Evolutionary conservation across 2,888 invertebrate species (phyloP).

Genomic region (Chymomyza caudatula): DNA sequence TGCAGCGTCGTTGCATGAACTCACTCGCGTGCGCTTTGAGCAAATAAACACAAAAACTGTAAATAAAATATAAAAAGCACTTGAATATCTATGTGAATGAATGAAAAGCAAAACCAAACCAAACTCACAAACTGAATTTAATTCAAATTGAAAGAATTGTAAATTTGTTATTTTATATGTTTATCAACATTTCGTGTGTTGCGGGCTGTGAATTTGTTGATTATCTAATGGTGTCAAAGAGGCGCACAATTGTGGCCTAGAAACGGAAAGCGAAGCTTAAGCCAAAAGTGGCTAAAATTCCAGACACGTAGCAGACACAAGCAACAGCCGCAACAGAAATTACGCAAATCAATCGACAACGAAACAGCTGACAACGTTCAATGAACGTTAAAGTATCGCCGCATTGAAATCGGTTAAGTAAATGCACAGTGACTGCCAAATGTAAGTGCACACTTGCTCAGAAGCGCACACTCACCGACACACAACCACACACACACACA

Average conservation of each 20-base stretch:
- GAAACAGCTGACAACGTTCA: constrained; percentile 68
- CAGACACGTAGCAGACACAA: constrained; percentile 45
- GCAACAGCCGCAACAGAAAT: constrained; percentile 25
- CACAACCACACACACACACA: constrained; percentile 2
- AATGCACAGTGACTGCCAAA: constrained; percentile 9
- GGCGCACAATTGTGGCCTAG: constrained; percentile 67
- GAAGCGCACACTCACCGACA: too few species aligned
- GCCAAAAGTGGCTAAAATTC: constrained; percentile 30
- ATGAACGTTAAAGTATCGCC: constrained; percentile 49
- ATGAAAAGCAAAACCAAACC: constrained; percentile 28
- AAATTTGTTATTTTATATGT: constrained; percentile 36
- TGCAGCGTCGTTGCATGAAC: constrained; percentile 77
- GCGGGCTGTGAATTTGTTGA: constrained; percentile 37
- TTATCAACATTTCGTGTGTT: constrained; percentile 33
- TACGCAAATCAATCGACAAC: constrained; percentile 55
- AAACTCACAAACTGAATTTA: constrained; percentile 10
- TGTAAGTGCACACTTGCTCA: background rate
- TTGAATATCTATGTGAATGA: constrained; percentile 31
- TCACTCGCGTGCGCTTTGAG: constrained; percentile 60
- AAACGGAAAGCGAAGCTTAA: constrained; percentile 34
- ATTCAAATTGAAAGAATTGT: constrained; percentile 32
- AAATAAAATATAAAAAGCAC: constrained; percentile 18
- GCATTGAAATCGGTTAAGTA: background rate
- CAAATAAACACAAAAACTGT: constrained; percentile 21
- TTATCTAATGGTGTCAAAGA: constrained; percentile 65